Evolutionary conservation across 2,797 vertebrate genomes (phyloP), one percentile per base, ranked within the genome.

Genomic region (Choloepus didactylus): DNA sequence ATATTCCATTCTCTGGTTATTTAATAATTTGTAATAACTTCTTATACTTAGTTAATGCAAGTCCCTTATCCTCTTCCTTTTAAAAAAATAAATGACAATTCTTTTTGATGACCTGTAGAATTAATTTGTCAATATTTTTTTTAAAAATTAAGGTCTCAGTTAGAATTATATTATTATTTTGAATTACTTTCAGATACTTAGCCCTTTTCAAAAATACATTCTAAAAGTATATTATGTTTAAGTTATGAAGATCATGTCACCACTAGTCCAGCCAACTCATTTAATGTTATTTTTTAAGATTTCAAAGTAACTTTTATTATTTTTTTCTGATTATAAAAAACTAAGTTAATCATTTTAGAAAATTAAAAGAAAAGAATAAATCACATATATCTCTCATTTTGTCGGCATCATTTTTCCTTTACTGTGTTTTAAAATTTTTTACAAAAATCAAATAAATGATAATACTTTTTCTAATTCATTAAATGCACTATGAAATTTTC

Each of bases 201-300:
- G 29, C 46, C 31, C 29, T 92, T 95, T 87, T 95, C 3, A 67
- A 90, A 93, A 91, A 16, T 91, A 76, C 14, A 64, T 51, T 87
- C 9, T 93, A 76, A 93, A 88, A n/a, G 70, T 84, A 51, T 54
- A 19, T 64, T 72, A 67, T 88, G 18, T 64, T 81, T 76, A 66
- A 72, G 10, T 16, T 91, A 11, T 80, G 69, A 94, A 82, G 16
- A 83, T 35, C 76, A 4, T 82, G 25, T 73, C n/a, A 90, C 38
- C n/a, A 87, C 14, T 77, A 35, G 56, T 64, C 41, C 23, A 29
- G 21, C 38, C 38, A 81, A 51, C n/a, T 69, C n/a, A 86, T 64
- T 83, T 77, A 60, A 54, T 77, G 7, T 67, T 85, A 64, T 70
- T 94, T 95, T 87, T 79, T 21, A 10, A 25, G 23, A 46, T 89